phyloP scores from a whole-genome alignment of 2,888 invertebrate species.

The Chromoteleia sp. region DNA sequence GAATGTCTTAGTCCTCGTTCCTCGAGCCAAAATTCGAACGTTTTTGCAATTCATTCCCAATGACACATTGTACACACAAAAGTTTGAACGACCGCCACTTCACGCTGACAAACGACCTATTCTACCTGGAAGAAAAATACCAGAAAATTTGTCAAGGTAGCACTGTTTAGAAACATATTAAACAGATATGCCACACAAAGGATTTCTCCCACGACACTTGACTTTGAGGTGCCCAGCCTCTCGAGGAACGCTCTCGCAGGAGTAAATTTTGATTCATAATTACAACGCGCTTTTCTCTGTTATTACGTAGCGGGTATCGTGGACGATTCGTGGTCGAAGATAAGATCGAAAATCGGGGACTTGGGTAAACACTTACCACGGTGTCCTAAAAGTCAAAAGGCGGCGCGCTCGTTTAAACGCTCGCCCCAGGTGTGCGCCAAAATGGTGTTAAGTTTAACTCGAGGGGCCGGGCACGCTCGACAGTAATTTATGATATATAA shows the following conservation, averaged over 20 bases:
- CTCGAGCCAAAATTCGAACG: background rate
- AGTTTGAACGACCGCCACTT: conserved; percentile 23
- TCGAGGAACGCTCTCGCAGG: conserved; percentile 1
- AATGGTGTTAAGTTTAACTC: conserved; percentile 44
- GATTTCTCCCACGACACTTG: conserved; percentile 30
- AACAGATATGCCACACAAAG: conserved; percentile 14
- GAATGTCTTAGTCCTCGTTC: no score
- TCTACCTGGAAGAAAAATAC: conserved; percentile 24
- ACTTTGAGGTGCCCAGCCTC: background rate
- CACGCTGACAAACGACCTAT: conserved; percentile 22
- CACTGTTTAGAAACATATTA: conserved; percentile 30
- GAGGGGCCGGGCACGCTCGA: conserved; percentile 44
- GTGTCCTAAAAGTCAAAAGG: conserved; percentile 69
- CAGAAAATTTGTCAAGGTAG: conserved; percentile 27
- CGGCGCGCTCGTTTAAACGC: conserved; percentile 71
- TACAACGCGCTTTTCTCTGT: conserved; percentile 8
- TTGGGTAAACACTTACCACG: conserved; percentile 72
- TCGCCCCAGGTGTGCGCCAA: conserved; percentile 70
- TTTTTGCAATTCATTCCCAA: conserved; percentile 35
- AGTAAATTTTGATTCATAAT: conserved; percentile 25
- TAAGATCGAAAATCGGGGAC: conserved; percentile 28
- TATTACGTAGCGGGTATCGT: conserved; percentile 6
- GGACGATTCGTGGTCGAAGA: conserved; percentile 11
- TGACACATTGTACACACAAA: conserved; percentile 24
- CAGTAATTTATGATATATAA: conserved; percentile 82